Conservation (phyloP, 2,797 vertebrate genomes). For the Rousettus madagascariensis region DNA sequence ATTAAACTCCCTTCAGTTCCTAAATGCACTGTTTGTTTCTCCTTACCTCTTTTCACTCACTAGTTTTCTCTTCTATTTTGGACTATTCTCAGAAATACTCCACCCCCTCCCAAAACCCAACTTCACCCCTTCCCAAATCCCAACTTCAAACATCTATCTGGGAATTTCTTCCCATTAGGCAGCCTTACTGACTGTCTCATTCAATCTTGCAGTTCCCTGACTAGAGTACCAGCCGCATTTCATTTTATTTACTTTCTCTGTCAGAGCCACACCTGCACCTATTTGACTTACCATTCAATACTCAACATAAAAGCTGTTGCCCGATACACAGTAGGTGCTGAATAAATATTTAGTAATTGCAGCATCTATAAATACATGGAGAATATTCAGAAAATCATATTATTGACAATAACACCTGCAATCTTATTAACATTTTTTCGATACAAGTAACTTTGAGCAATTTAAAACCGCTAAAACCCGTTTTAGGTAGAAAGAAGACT, state of each 20-base stretch:
- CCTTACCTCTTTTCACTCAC: background rate
- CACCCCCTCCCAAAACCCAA: background rate
- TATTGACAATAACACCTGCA: background rate
- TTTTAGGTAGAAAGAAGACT: background rate
- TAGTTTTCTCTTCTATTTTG: background rate
- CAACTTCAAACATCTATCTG: background rate
- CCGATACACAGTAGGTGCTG: background rate
- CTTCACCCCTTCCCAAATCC: background rate
- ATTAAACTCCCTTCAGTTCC: background rate
- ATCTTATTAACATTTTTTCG: background rate
- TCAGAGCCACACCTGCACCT: background rate
- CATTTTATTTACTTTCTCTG: background rate
- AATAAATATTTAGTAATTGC: background rate
- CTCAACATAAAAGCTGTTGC: background rate
- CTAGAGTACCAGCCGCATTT: background rate
- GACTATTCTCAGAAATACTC: background rate
- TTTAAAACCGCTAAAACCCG: background rate
- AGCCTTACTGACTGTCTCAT: background rate
- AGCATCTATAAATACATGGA: background rate
- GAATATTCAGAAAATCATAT: background rate
- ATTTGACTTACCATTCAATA: background rate
- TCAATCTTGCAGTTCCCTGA: background rate
- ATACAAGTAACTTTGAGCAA: background rate
- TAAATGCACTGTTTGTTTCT: background rate
- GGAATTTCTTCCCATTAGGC: background rate